Conservation (phyloP, 2,888 invertebrate genomes). For the Linnaemya vulpina region DNA sequence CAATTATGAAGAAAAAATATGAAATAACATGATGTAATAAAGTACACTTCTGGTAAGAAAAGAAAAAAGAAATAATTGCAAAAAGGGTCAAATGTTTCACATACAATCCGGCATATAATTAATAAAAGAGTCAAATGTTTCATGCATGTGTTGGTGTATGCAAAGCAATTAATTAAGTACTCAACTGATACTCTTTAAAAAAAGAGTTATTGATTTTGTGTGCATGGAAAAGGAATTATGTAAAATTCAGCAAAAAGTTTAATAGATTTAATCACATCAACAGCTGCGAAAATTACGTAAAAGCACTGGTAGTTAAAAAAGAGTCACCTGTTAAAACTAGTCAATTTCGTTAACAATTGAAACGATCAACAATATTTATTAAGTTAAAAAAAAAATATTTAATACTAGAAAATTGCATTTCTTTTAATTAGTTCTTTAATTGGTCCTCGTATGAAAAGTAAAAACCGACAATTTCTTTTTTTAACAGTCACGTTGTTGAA, state of each 20-base stretch:
- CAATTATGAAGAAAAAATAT: background rate
- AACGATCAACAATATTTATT: too few species aligned
- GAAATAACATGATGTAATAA: slow-evolving; percentile 8
- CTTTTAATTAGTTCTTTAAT: too few species aligned
- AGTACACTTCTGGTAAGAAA: background rate
- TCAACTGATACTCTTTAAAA: background rate
- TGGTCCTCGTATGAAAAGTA: too few species aligned
- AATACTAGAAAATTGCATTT: too few species aligned
- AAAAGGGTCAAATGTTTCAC: background rate
- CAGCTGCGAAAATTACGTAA: too few species aligned
- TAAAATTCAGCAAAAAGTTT: background rate
- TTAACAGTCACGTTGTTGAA: too few species aligned
- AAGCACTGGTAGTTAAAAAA: too few species aligned
- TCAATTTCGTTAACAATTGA: too few species aligned
- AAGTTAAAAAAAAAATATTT: too few species aligned
- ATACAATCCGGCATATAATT: background rate
- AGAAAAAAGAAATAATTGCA: background rate
- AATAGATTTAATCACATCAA: too few species aligned
- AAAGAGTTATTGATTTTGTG: background rate
- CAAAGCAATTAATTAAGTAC: slow-evolving; percentile 13
- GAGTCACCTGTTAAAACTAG: too few species aligned
- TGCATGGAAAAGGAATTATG: background rate
- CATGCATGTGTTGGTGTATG: background rate
- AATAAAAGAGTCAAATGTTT: background rate
- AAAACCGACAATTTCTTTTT: too few species aligned